Base-by-base conservation (phyloP, 2,113 vertebrate genomes). In the Lasiurus cinereus region DNA sequence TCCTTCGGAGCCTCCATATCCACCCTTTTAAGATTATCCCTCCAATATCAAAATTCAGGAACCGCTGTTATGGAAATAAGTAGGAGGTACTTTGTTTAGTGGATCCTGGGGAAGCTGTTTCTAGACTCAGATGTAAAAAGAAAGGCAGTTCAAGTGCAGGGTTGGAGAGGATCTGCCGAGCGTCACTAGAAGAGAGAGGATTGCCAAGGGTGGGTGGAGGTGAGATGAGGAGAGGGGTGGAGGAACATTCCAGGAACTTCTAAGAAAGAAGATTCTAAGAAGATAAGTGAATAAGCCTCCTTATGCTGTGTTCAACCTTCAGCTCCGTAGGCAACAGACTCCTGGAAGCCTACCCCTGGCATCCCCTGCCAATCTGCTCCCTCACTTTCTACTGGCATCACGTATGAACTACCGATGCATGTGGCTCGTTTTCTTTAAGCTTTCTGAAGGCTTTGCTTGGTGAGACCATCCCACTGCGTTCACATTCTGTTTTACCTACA, bases 401-500 rank as follows among this genome's bases (percentile, higher is more conserved):
- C 36, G n/a, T 24, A 80, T 4, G 24, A 96, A 74, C 50, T 70
- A 22, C 48, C 85, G 74, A 79, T 62, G 46, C 46, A 2, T n/a
- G 62, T 18, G 19, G 56, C 46, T 86, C 70, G 24, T 96, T 97
- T 95, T 77, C 93, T 97, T 88, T 93, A 95, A 96, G 56, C 6
- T 62, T 83, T 50, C 79, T 48, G 33, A n/a, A 88, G 74, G 22
- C 83, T 80, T 93, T 27, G 31, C n/a, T 83, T 67, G 46, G 77
- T 82, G 54, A 96, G 84, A 69, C 69, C 76, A 73, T 80, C 90
- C 94, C 80, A 96, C 96, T 96, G 96, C 62, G 94, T 83, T 93
- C 73, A 87, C n/a, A 85, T 83, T 95, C 90, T 97, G 85, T 96
- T 97, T 97, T 97, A 96, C 90, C 82, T 93, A 39, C 52, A 79